These are phyloP conservation scores for Hetaerina americana DNA, from an alignment of 1,140 invertebrate genomes.

Conservation along the genomic window DNA sequence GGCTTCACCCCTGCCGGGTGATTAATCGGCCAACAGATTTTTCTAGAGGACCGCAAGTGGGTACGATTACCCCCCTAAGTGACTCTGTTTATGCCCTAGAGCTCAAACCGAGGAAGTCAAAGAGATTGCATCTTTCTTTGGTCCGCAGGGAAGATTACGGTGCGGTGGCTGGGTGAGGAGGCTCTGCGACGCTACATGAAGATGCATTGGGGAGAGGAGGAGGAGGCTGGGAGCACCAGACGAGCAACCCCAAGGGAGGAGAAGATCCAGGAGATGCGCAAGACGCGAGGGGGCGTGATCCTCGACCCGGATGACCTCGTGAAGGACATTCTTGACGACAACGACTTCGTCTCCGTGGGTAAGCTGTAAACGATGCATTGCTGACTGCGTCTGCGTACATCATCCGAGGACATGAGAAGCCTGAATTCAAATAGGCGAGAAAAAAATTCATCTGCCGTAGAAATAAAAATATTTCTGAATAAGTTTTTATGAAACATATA, in stretches of 20 bases:
- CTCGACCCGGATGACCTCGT: conserved; percentile 44
- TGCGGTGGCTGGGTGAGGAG: conserved; percentile 43
- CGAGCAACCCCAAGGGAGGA: too few species aligned
- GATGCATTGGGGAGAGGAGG: conserved; percentile 19
- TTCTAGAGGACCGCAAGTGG: too few species aligned
- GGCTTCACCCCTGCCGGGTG: too few species aligned
- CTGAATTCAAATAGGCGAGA: too few species aligned
- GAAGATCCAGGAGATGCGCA: conserved; percentile 40
- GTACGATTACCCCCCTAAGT: neutral
- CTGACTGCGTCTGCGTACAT: too few species aligned
- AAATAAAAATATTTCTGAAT: too few species aligned
- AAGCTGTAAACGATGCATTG: conserved; percentile 20
- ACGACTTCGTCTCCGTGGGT: conserved; percentile 51
- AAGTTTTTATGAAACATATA: too few species aligned
- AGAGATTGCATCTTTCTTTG: neutral
- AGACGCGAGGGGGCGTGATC: conserved; percentile 46
- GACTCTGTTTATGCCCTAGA: neutral
- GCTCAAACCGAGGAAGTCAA: neutral
- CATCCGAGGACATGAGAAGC: too few species aligned
- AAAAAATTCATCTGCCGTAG: too few species aligned
- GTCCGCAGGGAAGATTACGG: conserved; percentile 27
- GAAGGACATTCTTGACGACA: conserved; percentile 43
- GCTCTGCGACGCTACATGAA: conserved; percentile 37
- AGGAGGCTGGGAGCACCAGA: conserved; percentile 15
- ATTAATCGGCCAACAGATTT: too few species aligned